Base-by-base conservation (phyloP, 1,140 invertebrate genomes). In the Cherax quadricarinatus region DNA sequence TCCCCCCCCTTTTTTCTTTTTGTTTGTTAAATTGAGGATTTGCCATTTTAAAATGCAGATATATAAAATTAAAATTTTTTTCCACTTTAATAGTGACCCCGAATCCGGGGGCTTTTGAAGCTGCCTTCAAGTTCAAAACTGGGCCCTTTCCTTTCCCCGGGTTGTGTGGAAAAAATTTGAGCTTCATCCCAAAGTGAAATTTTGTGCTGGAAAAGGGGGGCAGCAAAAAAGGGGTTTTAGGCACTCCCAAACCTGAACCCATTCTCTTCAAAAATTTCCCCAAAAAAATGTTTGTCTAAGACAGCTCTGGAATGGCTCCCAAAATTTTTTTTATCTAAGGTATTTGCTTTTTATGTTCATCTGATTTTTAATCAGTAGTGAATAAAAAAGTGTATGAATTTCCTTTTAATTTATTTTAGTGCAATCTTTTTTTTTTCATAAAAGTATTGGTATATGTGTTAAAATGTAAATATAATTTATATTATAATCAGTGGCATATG, bases 261-360 rank as follows among this genome's bases (percentile, higher is more conserved):
- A 70, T 97, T 98, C 94, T 96, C 96, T 1, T 98, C 0, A 96
- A 96, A 87, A 98, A 98, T 94, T n/a, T n/a, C n/a, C 95, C 97
- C 81, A 96, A 95, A 82, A 98, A 98, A 94, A 97, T 98, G 97
- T 98, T 98, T 95, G 97, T 98, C 3, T 96, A 97, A 94, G 96
- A 97, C 95, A 96, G 95, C 49, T 95, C 96, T 60, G 96, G 96
- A 96, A 97, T 51, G 90, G 92, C 57, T 90, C 91, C 4, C n/a
- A n/a, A 41, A 86, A 94, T 84, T 92, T 94, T 3, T 94, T 94
- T 73, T 94, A 94, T 70, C 82, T 94, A 12, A 93, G 93, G 93
- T 94, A 78, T 62, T 60, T 18, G n/a, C 21, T 62, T 78, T 14
- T 70, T 70, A 21, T n/a, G 21, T 70, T 70, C 18, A 70, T 41